Evolutionary conservation across 2,113 vertebrate genomes (phyloP), one percentile per base, ranked within the genome.

Genomic region (Toxostoma redivivum): DNA sequence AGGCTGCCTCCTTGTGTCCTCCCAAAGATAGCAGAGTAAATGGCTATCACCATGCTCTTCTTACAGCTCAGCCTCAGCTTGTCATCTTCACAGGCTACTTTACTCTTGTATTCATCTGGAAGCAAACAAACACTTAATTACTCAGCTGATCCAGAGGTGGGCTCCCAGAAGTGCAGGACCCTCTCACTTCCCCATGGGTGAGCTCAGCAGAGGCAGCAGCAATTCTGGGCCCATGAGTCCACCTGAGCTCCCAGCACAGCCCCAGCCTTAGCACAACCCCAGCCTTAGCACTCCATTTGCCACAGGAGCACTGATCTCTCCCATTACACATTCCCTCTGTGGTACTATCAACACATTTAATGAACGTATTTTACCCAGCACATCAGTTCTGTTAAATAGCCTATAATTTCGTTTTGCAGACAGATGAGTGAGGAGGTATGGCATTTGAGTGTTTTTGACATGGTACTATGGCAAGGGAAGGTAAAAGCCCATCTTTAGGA

Each of bases 41-140:
- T 96, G 11, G 98, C 98, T 57, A 99, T 99, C 96, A 99, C 98
- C 98, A 98, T 99, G 38, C 98, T 98, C 54, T 98, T 97, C 95
- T 99, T 99, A 92, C 99, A 99, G 98, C 97, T 99, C 78, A 99
- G 96, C 96, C 97, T 98, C 98, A 99, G 97, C 89, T 98, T 98
- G 96, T 99, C 98, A 31, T 98, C 99, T 97, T 99, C 99, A 85
- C 99, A 99, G 82, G 98, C 98, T 90, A 98, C 98, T 97, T 99
- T 99, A 88, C 98, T 99, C 97, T 99, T 99, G 90, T 99, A 99
- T 96, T 99, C 99, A 81, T 99, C 99, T 99, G 92, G 33, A 96
- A 93, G 83, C 64, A 95, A 79, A 88, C 35, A 95, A 95, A 86
- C 44, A 81, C 31, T 69, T 30, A 14, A 40, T 95, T 90, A 97